A percentile compares a stretch with the other conserved stretches of the same genome.
Conservation (phyloP, 2,113 vertebrate genomes). For the Scalopus aquaticus region DNA sequence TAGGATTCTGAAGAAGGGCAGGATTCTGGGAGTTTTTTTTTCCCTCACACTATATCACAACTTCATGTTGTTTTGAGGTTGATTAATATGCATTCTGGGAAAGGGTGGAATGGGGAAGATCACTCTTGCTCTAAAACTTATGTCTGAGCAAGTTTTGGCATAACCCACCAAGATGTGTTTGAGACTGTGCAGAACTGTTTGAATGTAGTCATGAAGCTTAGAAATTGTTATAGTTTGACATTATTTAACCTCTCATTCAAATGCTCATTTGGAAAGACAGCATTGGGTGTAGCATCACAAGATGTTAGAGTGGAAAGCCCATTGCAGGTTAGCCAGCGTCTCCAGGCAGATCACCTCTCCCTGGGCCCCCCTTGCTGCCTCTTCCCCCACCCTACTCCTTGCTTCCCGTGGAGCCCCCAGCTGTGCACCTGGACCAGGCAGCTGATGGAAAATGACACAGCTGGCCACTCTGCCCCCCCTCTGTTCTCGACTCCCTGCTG, state of each 20-base stretch:
- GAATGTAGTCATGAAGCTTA: background rate
- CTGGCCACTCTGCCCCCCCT: background rate
- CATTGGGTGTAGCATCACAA: background rate
- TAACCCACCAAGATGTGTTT: background rate
- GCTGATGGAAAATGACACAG: background rate
- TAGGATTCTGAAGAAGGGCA: background rate
- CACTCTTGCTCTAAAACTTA: background rate
- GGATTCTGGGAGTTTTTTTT: background rate
- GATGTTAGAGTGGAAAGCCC: background rate
- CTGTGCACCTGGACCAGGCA: background rate
- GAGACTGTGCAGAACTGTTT: background rate
- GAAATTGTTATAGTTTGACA: background rate
- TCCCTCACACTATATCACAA: background rate
- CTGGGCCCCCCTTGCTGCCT: background rate
- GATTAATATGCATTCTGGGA: background rate
- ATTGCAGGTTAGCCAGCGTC: background rate
- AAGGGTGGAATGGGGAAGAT: fast-evolving
- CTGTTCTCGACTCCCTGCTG: background rate
- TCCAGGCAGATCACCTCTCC: background rate
- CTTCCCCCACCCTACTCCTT: background rate
- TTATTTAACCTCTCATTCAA: background rate
- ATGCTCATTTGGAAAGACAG: background rate
- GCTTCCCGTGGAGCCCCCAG: background rate
- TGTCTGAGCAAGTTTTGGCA: background rate
- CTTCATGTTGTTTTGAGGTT: background rate